These are phyloP conservation scores for Platyrinchus mystaceus DNA, from an alignment of 2,797 vertebrate genomes.

Conservation along the genomic window DNA sequence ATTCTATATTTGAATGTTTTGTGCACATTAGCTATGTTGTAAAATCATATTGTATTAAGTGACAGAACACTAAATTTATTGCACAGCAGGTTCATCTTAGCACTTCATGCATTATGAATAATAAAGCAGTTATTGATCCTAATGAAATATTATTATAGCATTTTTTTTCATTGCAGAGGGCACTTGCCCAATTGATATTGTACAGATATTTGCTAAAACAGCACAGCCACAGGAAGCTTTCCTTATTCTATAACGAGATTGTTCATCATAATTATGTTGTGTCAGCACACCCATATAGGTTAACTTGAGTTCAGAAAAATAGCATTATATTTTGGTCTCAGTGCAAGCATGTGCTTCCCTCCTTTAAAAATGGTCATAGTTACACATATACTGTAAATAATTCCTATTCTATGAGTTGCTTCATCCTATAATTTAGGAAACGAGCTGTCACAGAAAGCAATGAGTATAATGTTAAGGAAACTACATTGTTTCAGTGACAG, in stretches of 20 bases:
- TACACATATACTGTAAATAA: background rate
- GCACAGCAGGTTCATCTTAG: slow-evolving; percentile 49
- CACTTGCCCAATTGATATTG: slow-evolving; percentile 35
- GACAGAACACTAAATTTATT: slow-evolving; percentile 63
- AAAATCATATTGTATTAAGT: slow-evolving; percentile 63
- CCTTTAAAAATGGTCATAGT: background rate
- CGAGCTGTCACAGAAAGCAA: background rate
- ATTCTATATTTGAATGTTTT: slow-evolving; percentile 64
- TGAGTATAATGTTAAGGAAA: background rate
- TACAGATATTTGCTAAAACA: slow-evolving; percentile 30
- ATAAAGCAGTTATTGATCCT: slow-evolving; percentile 73
- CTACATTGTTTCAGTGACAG: background rate
- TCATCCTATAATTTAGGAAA: background rate
- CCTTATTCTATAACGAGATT: slow-evolving; percentile 6
- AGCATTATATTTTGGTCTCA: background rate
- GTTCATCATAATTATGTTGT: slow-evolving; percentile 52
- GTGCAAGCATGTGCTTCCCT: background rate
- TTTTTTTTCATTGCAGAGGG: slow-evolving; percentile 26
- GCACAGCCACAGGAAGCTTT: slow-evolving; percentile 31
- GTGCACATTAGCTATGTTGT: slow-evolving; percentile 64
- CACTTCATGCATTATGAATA: slow-evolving; percentile 56
- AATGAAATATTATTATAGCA: slow-evolving; percentile 67
- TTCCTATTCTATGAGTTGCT: background rate
- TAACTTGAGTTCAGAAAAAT: slow-evolving; percentile 48
- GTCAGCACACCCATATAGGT: background rate